These are phyloP conservation scores for Malurus leucopterus DNA, from an alignment of 2,797 vertebrate species.

Conservation along the genomic window DNA sequence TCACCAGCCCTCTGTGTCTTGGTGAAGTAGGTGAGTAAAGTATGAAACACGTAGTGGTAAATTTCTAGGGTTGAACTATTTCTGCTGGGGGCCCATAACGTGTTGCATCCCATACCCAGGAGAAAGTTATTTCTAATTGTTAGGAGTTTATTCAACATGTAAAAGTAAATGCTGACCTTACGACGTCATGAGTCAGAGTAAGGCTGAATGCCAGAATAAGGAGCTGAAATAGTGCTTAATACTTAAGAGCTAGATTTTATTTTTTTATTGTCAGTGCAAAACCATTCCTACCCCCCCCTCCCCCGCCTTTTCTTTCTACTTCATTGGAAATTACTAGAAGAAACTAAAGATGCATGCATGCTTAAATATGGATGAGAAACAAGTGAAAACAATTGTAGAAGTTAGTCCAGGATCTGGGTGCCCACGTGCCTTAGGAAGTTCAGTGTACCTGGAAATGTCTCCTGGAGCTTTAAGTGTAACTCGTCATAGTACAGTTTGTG, in stretches of 20 bases:
- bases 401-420: neutral
- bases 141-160: neutral
- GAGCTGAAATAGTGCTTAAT: neutral
- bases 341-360: neutral
- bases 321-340: neutral
- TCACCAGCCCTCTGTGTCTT: neutral
- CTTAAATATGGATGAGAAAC: neutral
- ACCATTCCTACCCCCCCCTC: fast-evolving
- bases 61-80: neutral
- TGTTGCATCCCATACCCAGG: neutral
- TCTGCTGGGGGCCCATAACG: neutral
- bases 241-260: neutral
- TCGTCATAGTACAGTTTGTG: neutral
- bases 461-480: neutral
- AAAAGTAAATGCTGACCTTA: neutral
- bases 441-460: neutral
- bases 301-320: neutral
- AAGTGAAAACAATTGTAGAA: neutral
- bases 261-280: neutral
- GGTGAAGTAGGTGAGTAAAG: neutral
- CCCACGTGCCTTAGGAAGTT: neutral
- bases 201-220: neutral
- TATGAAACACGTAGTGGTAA: neutral
- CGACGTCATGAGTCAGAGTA: neutral
- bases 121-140: neutral